Conservation (phyloP, 2,888 invertebrate genomes). For the Aelia acuminata region DNA sequence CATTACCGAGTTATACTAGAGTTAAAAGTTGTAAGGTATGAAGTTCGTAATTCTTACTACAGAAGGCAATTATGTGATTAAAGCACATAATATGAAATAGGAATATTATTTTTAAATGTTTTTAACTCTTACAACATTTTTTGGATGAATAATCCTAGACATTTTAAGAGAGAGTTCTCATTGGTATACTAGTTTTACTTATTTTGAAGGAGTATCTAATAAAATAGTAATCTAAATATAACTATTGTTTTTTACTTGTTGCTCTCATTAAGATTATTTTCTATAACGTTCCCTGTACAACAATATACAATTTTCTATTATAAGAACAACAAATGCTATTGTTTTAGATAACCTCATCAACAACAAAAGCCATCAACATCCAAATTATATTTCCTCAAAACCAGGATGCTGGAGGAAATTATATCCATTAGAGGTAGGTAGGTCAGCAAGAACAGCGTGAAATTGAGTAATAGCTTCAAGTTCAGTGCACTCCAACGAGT, state of each 20-base stretch:
- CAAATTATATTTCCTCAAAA: conserved; percentile 25
- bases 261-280: neutral
- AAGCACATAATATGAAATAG: too few species aligned
- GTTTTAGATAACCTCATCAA: neutral
- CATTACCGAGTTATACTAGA: too few species aligned
- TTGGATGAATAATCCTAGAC: too few species aligned
- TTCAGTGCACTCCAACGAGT: conserved; percentile 18
- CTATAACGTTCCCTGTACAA: neutral
- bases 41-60: too few species aligned
- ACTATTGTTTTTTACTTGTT: neutral
- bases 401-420: neutral
- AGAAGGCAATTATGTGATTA: too few species aligned
- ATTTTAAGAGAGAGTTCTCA: too few species aligned
- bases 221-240: neutral
- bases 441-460: conserved; percentile 34
- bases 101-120: too few species aligned
- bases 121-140: too few species aligned
- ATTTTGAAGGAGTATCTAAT: too few species aligned
- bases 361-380: neutral
- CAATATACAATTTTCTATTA: neutral
- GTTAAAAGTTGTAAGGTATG: too few species aligned
- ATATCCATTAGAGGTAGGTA: conserved; percentile 38
- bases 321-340: neutral
- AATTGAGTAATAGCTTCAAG: conserved; percentile 45
- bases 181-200: too few species aligned